Base-by-base conservation (phyloP, 2,113 vertebrate genomes). In the Menidia beryllina region DNA sequence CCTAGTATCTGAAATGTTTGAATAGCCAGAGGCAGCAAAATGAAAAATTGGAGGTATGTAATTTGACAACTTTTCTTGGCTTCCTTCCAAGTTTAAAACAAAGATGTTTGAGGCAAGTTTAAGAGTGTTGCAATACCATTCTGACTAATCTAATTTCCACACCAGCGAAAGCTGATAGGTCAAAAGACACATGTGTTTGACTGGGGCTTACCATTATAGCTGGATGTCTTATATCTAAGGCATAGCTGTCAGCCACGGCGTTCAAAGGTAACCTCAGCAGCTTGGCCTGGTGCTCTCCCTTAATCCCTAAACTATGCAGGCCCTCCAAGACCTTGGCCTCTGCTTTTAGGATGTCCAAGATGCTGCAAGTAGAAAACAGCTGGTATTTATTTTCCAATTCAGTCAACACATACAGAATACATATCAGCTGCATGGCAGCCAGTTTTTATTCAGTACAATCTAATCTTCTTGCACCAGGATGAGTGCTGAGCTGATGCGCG, bases 281-380 rank as follows among this genome's bases (percentile, higher is more conserved):
- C 73, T 93, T 94, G 63, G 79, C 91, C 69, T 94, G 88, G 66
- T 90, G 79, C 47, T 95, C 92, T 69, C 89, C 93, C 82, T 89
- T 92, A 57, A 99, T 93, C 61, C 96, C 96, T 41, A 99, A 92
- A 70, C 92, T 96, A 84, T 90, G 93, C 85, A 99, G 96, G 15
- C 96, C 96, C 80, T 96, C 94, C 88, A 99, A 92, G 38, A 95
- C 76, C 88, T 91, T 95, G 57, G 94, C 97, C 87, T 99, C 98
- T 45, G 84, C 79, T 90, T 94, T 94, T 74, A 99, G 92, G 69
- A 94, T 94, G 69, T 95, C 94, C 77, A 94, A 88, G 75, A 95
- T 90, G 77, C 94, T 95, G 74, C 2, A 38, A 79, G 68, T 38
- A 52, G 5, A 81, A 77, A 82, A 56, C 7, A 15, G 59, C 13